Evolutionary conservation across 1,140 invertebrate species (phyloP), one percentile per base, ranked within the genome.

Genomic region (Leucophenga varia): DNA sequence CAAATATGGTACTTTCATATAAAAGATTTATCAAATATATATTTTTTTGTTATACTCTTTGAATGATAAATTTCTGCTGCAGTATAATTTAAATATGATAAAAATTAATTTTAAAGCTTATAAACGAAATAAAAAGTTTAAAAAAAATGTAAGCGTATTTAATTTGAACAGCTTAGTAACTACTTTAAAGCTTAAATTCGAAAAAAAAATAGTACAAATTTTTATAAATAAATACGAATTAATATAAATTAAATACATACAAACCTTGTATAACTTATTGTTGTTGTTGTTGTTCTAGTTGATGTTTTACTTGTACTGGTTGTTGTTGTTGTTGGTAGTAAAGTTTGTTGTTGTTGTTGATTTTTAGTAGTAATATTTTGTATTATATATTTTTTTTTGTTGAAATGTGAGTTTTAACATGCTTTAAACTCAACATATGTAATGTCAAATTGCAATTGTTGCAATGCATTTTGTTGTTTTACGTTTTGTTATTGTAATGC

Each of bases 341-440:
- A 3, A 38, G 38, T 14, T 47, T 31, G 25, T 47, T 38, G 35
- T 46, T 22, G 44, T 46, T 61, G 59, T 67, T 52, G 58, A 63
- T 54, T 47, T 58, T 58, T 52, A 57, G 48, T 49, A 36, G 36
- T 55, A 52, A 38, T 54, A 40, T 51, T 53, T 53, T 60, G 59
- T 14, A 63, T 60, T 57, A 50, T 28, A 8, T 43, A 9, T 38
- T 45, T 7, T 35, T 21, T 12, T 38, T 43, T 32, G 14, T 53
- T 52, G 37, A 43, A 38, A 32, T 25, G 65, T 57, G 65, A 69
- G 59, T 46, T 65, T 8, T 70, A 57, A 57, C 65, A 70, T 70
- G 65, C 65, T 51, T 36, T 63, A 70, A 60, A 54, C 65, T 70
- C 61, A 69, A 57, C 57, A 40, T 58, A n/a, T 51, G 42, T 34